Evolutionary conservation across 2,888 invertebrate species (phyloP), one percentile per base, ranked within the genome.

Genomic region (Tetropium fuscum): DNA sequence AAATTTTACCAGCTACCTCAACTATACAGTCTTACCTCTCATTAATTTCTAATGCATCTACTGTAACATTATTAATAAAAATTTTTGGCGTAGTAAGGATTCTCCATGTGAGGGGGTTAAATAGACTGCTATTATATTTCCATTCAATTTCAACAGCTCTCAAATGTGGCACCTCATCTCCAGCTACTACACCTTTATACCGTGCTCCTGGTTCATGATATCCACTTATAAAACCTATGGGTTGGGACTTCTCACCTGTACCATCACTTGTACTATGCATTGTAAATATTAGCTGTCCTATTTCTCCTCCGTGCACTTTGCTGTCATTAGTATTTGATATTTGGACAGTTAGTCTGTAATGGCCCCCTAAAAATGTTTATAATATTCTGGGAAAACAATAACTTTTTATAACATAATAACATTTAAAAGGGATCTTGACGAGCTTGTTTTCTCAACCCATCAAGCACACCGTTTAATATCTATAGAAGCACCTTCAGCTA

Each of bases 31-130:
- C 84, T 83, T 81, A 90, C 90, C 86, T 88, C 71, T 87, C 84
- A 66, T 86, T 84, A 53, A 87, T 87, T 80, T 93, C 93, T 70
- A 94, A 83, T 7, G 89, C 89, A 38, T 92, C 90, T 27, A 94
- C 83, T 41, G 87, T 86, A 32, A 94, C 81, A 62, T 88, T 88
- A 56, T 90, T 89, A 43, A 94, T 82, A 76, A 89, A 91, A 53
- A 93, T 88, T 63, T 88, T 87, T 0, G 94, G 91, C 3, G 88
- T 88, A 54, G 89, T 86, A 5, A 93, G 80, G 27, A 93, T 80
- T 56, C 94, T 84, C 94, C 94, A 94, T 0, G 94, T 93, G 64
- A 94, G 85, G 0, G 94, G 92, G 80, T 94, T 94, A 69, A 93
- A 86, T 15, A 92, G 79, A 63, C 89, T 92, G 2, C 90, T 90